These are phyloP conservation scores for Scaptomyza graminum DNA, from an alignment of 1,140 invertebrate species.

Conservation along the genomic window DNA sequence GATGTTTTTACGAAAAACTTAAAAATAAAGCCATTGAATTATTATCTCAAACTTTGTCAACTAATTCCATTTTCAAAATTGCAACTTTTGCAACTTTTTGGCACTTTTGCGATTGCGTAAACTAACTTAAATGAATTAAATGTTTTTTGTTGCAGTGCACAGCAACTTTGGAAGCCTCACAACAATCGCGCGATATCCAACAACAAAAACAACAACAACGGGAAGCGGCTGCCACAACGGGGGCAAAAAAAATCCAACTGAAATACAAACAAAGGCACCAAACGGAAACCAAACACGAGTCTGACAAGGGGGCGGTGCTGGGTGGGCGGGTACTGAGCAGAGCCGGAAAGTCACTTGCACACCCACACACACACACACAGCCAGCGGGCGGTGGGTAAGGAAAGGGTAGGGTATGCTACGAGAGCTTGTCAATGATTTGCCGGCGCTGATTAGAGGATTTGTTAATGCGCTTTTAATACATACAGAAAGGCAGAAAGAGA, in stretches of 20 bases:
- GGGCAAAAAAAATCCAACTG: constrained; percentile 9
- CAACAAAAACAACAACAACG: constrained; percentile 15
- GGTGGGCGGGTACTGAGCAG: constrained; percentile 14
- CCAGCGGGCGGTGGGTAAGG: not conserved
- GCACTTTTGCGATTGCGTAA: not conserved
- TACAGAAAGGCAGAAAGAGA: not conserved
- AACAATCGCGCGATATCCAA: constrained; percentile 18
- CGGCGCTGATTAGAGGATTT: constrained; percentile 76
- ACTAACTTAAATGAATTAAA: not conserved
- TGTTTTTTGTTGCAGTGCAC: constrained; percentile 35
- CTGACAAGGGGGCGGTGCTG: not conserved
- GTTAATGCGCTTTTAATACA: constrained; percentile 79
- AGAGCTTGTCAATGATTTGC: constrained; percentile 53
- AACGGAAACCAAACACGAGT: constrained; percentile 39
- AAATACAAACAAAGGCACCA: constrained; percentile 34
- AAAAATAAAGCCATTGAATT: no score
- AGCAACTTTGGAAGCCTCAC: not conserved
- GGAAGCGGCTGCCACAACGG: constrained; percentile 26
- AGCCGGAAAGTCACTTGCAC: constrained; percentile 37
- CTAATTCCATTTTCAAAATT: no score
- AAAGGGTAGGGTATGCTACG: not conserved
- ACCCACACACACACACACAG: constrained; percentile 18
- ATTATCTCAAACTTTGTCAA: not conserved
- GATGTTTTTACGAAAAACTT: no score
- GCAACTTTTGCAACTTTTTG: not conserved